Conservation (phyloP, 2,797 vertebrate genomes). For the Characodon lateralis region DNA sequence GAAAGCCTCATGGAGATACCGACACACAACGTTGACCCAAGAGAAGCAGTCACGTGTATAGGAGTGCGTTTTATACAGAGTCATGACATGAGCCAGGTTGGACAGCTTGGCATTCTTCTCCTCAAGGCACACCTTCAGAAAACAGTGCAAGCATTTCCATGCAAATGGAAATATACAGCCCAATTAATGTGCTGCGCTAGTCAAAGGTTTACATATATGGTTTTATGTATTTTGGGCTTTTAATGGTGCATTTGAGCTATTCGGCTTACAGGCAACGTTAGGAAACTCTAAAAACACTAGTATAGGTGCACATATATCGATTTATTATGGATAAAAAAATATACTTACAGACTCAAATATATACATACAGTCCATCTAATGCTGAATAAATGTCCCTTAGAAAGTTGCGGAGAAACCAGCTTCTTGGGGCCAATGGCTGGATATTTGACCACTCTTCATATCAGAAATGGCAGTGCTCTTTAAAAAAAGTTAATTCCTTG, state of each 20-base stretch:
- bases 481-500: not conserved
- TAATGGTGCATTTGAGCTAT: not conserved
- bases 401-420: not conserved
- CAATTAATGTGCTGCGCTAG: not conserved
- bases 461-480: not conserved
- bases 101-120: conserved; percentile 96
- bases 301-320: not conserved
- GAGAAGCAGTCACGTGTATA: conserved; percentile 95
- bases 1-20: conserved; percentile 96
- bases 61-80: conserved; percentile 95
- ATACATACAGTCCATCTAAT: not conserved
- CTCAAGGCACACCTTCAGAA: conserved; percentile 91
- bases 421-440: not conserved
- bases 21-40: conserved; percentile 96
- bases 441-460: not conserved
- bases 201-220: not conserved
- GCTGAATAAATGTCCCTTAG: not conserved
- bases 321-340: not conserved
- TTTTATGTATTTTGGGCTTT: not conserved
- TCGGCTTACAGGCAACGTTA: not conserved
- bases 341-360: not conserved
- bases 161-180: not conserved
- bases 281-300: not conserved
- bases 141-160: not conserved
- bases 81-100: conserved; percentile 98